Conservation (phyloP, 2,113 vertebrate genomes). For the Mormyrus lacerda region DNA sequence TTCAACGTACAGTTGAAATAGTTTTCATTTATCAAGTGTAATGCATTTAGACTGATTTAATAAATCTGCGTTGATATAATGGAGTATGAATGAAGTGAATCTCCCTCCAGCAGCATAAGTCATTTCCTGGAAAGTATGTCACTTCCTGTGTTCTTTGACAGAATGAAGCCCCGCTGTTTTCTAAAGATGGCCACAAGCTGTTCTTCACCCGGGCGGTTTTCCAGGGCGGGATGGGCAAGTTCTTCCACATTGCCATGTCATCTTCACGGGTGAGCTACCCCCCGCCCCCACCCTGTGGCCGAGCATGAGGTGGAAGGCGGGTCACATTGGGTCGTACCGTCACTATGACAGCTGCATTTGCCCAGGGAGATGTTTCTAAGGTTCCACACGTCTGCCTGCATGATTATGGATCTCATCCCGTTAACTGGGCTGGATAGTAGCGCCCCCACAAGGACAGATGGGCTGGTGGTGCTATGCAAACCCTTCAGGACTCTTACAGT, state of each 20-base stretch:
- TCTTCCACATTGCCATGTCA: constrained; percentile 89
- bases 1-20: background rate
- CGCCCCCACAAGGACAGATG: background rate
- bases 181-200: constrained; percentile 79
- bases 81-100: background rate
- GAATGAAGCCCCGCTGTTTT: constrained; percentile 88
- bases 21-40: background rate
- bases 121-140: background rate
- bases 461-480: background rate
- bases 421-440: background rate
- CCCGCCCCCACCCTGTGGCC: background rate
- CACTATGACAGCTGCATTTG: background rate
- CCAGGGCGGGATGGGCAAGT: constrained; percentile 83
- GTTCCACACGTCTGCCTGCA: background rate
- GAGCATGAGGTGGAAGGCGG: too few species aligned
- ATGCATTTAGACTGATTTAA: background rate
- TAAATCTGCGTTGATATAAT: background rate
- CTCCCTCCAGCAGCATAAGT: background rate
- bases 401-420: background rate
- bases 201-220: constrained; percentile 89
- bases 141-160: constrained; percentile 37
- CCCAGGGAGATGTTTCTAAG: background rate
- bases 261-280: constrained; percentile 73
- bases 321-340: background rate
- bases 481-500: background rate